Evolutionary conservation across 2,113 vertebrate species (phyloP).

Genomic region (Psammodynastes pulverulentus): DNA sequence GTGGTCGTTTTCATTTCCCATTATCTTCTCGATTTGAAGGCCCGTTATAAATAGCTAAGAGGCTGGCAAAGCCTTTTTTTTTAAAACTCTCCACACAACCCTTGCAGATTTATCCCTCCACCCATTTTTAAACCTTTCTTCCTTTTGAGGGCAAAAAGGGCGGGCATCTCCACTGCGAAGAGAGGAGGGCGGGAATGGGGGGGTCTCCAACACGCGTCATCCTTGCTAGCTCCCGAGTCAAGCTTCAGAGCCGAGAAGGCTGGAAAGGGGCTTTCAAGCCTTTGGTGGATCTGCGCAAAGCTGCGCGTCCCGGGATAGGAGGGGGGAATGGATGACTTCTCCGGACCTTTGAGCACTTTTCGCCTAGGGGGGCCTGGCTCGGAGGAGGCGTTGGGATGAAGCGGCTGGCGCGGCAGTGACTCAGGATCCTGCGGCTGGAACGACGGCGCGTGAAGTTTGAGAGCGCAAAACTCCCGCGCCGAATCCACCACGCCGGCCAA

Average conservation of each 20-base stretch:
- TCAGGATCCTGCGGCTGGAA: not conserved
- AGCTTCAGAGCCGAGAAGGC: not conserved
- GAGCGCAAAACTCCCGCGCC: not conserved
- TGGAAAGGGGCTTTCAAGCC: not conserved
- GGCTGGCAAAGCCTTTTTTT: not conserved
- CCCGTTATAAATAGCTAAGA: not conserved
- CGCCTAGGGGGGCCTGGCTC: not conserved
- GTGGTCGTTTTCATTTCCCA: not conserved
- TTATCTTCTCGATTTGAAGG: not conserved
- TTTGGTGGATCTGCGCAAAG: not conserved
- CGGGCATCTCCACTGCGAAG: not conserved
- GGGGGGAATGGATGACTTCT: not conserved
- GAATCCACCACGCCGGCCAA: not conserved
- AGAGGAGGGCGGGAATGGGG: not conserved
- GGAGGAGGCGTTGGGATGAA: not conserved
- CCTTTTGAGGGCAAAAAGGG: not conserved
- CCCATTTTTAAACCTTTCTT: slow-evolving; percentile 27
- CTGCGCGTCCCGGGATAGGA: not conserved
- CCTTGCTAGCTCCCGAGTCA: not conserved
- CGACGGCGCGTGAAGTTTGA: not conserved
- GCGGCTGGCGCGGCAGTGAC: not conserved
- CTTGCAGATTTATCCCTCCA: not conserved
- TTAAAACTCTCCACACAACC: not conserved
- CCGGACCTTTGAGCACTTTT: not conserved
- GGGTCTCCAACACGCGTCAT: not conserved